Evolutionary conservation across 1,140 invertebrate genomes (phyloP).

Genomic region (Drosophila novamexicana): DNA sequence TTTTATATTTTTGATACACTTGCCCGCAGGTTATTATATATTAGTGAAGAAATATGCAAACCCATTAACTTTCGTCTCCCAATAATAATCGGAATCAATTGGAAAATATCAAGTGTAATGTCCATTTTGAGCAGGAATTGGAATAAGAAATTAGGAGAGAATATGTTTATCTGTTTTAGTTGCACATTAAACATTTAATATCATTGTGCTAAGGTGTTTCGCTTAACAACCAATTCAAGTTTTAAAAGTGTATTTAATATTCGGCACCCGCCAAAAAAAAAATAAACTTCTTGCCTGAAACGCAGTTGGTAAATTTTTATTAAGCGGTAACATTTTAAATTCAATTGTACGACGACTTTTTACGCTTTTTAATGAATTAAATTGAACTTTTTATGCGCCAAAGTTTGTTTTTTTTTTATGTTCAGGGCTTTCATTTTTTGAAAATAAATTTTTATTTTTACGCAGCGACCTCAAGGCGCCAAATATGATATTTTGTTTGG

Average conservation of each 20-base stretch:
- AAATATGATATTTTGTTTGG: constrained; percentile 50
- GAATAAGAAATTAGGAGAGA: too few species aligned
- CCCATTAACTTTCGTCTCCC: background rate
- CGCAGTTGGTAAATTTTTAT: constrained; percentile 68
- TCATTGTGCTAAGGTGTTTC: background rate
- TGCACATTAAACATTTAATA: background rate
- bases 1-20: background rate
- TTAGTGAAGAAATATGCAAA: background rate
- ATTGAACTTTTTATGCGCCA: constrained; percentile 79
- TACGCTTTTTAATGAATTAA: constrained; percentile 77
- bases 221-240: background rate
- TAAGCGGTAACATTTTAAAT: constrained; percentile 79
- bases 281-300: constrained; percentile 6
- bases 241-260: background rate
- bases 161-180: too few species aligned
- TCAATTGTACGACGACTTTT: constrained; percentile 75
- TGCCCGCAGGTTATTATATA: background rate
- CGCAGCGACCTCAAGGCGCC: constrained; percentile 68
- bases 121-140: too few species aligned
- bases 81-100: background rate
- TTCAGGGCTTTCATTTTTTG: background rate
- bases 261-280: background rate
- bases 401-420: constrained; percentile 56
- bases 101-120: too few species aligned
- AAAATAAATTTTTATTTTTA: constrained; percentile 49